Conservation (phyloP, 2,888 invertebrate species). For the Oxyteleia sp. region DNA sequence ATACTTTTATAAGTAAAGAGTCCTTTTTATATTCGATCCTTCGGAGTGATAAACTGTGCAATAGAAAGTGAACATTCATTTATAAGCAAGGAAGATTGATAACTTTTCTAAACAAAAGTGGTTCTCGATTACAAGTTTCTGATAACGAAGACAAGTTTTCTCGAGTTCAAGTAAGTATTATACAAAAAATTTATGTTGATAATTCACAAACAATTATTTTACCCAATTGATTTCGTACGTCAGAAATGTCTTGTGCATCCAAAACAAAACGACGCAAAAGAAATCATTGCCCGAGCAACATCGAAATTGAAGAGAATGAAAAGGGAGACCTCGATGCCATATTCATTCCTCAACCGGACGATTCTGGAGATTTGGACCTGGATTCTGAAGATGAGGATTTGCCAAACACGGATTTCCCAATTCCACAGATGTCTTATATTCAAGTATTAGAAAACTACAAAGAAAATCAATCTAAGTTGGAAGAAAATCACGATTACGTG, state of each 20-base stretch:
- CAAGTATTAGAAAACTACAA: conserved; percentile 34
- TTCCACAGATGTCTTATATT: conserved; percentile 22
- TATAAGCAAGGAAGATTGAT: conserved; percentile 2
- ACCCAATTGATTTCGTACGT: conserved; percentile 19
- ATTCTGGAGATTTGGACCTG: conserved; percentile 35
- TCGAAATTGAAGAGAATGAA: conserved; percentile 30
- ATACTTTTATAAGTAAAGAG: no score
- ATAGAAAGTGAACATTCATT: conserved; percentile 2
- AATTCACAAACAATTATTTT: conserved; percentile 23
- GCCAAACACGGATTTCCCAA: conserved; percentile 22
- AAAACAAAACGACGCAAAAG: conserved; percentile 21
- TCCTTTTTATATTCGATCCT: no score
- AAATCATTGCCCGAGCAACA: conserved; percentile 17
- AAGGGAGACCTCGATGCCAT: conserved; percentile 1
- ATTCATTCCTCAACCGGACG: conserved; percentile 17
- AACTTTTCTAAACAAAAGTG: conserved; percentile 8
- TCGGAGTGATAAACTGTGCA: background rate
- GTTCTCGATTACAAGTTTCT: conserved; percentile 1
- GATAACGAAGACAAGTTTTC: conserved; percentile 13
- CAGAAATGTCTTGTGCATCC: conserved; percentile 30
- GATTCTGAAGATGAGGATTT: conserved; percentile 37
- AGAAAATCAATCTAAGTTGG: conserved; percentile 39
- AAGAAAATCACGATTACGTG: conserved; percentile 35
- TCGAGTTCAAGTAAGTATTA: conserved; percentile 15
- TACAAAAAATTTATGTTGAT: conserved; percentile 12